A percentile compares a stretch with the other conserved stretches of the same genome.
Evolutionary conservation across 1,140 invertebrate genomes (phyloP).

Genomic region (Drosophila subobscura): DNA sequence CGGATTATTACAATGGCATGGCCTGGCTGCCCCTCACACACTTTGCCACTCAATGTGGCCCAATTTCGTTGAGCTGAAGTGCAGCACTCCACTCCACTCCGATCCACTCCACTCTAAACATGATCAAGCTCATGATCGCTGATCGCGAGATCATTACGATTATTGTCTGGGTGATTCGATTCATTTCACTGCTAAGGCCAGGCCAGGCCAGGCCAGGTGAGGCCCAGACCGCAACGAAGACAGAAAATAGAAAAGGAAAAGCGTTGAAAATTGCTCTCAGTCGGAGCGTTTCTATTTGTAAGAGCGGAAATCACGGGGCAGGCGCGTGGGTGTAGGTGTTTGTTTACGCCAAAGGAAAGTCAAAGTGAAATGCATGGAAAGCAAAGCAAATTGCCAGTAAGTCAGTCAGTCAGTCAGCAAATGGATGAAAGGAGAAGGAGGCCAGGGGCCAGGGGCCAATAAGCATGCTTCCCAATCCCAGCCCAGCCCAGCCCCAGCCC

Average conservation of each 20-base stretch:
- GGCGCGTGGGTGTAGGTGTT: slow-evolving; percentile 61
- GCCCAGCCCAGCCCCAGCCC: slow-evolving; percentile 38
- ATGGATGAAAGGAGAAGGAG: neutral
- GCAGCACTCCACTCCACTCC: slow-evolving; percentile 13
- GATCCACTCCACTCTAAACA: slow-evolving; percentile 25
- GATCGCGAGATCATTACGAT: slow-evolving; percentile 55
- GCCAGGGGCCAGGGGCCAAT: no score
- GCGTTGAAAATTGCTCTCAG: slow-evolving; percentile 73
- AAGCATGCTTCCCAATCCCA: neutral
- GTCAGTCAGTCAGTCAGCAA: slow-evolving; percentile 23
- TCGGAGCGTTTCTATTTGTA: slow-evolving; percentile 49
- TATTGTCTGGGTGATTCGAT: slow-evolving; percentile 58
- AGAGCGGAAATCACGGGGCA: slow-evolving; percentile 39
- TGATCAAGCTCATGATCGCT: slow-evolving; percentile 31
- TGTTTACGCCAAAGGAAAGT: slow-evolving; percentile 63
- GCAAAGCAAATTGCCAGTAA: slow-evolving; percentile 69
- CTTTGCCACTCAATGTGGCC: slow-evolving; percentile 70
- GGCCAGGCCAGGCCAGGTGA: neutral
- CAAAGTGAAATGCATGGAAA: slow-evolving; percentile 79
- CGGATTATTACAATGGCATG: slow-evolving; percentile 33
- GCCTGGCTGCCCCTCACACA: slow-evolving; percentile 18
- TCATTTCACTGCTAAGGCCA: slow-evolving; percentile 55
- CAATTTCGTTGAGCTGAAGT: slow-evolving; percentile 68
- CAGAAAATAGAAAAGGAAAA: slow-evolving; percentile 68
- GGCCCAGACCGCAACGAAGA: slow-evolving; percentile 31